phyloP scores from a whole-genome alignment of 2,888 invertebrate species.

The Bimastos eiseni region DNA sequence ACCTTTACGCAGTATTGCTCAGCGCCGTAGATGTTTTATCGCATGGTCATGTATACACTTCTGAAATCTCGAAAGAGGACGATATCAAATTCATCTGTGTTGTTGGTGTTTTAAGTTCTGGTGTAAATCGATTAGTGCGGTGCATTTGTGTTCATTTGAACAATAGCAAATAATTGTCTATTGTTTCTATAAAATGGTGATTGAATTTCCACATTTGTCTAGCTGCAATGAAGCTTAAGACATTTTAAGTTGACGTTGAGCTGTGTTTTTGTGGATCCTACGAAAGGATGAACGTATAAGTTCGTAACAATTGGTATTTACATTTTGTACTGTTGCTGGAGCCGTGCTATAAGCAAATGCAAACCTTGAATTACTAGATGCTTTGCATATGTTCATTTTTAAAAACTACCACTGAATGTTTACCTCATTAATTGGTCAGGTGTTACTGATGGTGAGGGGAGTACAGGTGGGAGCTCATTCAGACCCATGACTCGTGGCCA shows the following conservation, averaged over 20 bases:
- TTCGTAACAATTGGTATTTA: neutral
- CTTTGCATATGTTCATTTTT: neutral
- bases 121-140: too few relatives aligned
- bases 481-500: neutral
- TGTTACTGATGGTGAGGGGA: neutral
- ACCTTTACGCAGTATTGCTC: too few relatives aligned
- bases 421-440: slow-evolving; percentile 1
- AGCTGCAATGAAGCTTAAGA: neutral
- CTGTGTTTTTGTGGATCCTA: too few relatives aligned
- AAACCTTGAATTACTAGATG: neutral
- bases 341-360: neutral
- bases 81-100: too few relatives aligned
- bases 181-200: neutral
- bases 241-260: neutral
- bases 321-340: neutral
- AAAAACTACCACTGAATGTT: neutral
- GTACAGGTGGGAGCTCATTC: neutral
- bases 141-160: too few relatives aligned
- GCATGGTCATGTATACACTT: too few relatives aligned
- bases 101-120: too few relatives aligned
- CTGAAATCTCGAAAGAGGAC: too few relatives aligned
- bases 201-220: neutral
- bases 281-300: neutral
- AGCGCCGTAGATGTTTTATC: too few relatives aligned
- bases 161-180: neutral